Evolutionary conservation across 2,113 vertebrate species (phyloP).

Genomic region (Dasyornis broadbenti): DNA sequence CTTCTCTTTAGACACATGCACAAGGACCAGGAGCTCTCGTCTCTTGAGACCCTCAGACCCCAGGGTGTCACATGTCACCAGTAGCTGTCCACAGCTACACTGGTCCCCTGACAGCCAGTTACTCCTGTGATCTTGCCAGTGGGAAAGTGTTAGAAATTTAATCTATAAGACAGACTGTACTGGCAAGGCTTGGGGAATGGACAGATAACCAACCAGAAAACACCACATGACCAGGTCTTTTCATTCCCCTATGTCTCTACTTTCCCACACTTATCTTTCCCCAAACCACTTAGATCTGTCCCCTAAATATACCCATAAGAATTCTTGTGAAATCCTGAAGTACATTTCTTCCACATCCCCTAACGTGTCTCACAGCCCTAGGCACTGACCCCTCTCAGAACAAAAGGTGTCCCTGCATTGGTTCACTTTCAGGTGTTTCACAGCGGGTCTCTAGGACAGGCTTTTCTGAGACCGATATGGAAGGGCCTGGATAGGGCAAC

Average conservation of each 20-base stretch:
- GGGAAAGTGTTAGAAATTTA: not conserved
- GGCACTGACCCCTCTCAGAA: rapidly evolving
- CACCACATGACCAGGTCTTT: not conserved
- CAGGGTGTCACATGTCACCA: not conserved
- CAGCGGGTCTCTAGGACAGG: not conserved
- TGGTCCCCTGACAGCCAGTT: not conserved
- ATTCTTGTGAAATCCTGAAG: not conserved
- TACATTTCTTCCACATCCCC: not conserved
- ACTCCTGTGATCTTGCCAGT: not conserved
- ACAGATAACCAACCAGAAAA: not conserved
- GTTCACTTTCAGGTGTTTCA: not conserved
- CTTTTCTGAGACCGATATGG: not conserved
- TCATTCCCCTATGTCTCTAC: not conserved
- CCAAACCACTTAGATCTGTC: not conserved
- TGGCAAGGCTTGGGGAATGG: not conserved
- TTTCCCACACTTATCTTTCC: not conserved
- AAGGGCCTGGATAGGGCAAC: not conserved
- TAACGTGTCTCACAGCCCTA: not conserved
- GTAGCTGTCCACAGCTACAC: not conserved
- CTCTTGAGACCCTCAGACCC: not conserved
- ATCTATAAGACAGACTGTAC: not conserved
- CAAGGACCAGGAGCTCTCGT: not conserved
- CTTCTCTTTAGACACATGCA: not conserved
- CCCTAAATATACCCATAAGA: not conserved
- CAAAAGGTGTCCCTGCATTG: not conserved